These are phyloP conservation scores for Parnassius smintheus DNA, from an alignment of 2,888 invertebrate genomes.

Conservation along the genomic window DNA sequence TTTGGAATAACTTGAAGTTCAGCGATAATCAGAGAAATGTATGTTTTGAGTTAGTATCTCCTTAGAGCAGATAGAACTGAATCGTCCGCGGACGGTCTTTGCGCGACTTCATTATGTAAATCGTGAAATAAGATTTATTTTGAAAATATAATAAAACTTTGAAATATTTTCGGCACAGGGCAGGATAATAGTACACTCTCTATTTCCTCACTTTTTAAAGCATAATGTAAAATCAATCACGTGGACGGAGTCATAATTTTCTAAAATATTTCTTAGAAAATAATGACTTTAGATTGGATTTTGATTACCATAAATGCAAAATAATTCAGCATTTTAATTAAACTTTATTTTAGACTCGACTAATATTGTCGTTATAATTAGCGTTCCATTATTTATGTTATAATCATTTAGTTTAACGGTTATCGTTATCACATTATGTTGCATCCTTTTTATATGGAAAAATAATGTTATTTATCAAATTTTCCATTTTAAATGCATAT, in stretches of 20 bases:
- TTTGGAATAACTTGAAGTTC: constrained; percentile 3
- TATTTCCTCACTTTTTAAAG: no score
- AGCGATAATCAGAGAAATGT: constrained; percentile 13
- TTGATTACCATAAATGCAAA: background rate
- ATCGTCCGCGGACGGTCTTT: constrained; percentile 70
- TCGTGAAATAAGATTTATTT: constrained; percentile 44
- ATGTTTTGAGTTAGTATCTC: constrained; percentile 47
- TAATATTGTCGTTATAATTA: constrained; percentile 15
- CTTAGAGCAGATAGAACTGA: constrained; percentile 35
- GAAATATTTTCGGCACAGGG: no score
- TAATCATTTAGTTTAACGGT: constrained; percentile 21
- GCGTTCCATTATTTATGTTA: constrained; percentile 15
- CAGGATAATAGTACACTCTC: no score
- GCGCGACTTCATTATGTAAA: constrained; percentile 66
- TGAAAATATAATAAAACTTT: no score
- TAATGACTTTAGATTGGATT: no score
- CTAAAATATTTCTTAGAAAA: no score
- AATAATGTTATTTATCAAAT: constrained; percentile 20
- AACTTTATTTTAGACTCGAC: background rate
- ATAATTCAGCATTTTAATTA: background rate
- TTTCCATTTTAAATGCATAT: constrained; percentile 21
- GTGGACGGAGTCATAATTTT: no score
- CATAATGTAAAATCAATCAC: no score
- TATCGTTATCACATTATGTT: constrained; percentile 20
- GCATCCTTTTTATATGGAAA: constrained; percentile 28